Evolutionary conservation across 2,797 vertebrate genomes (phyloP).

Genomic region (Hydrolagus colliei): DNA sequence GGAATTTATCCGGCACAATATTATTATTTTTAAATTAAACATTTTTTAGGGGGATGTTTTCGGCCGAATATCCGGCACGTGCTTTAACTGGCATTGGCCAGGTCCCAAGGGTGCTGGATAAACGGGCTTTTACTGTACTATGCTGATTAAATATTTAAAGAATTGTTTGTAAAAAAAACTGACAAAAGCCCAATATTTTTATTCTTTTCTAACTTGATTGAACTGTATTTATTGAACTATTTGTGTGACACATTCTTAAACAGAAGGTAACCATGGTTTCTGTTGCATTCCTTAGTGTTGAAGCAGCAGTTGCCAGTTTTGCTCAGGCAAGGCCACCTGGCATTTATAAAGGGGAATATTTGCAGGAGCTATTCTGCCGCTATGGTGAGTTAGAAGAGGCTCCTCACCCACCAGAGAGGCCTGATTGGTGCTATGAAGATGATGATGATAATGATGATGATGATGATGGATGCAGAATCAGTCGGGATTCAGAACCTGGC

Average conservation of each 20-base stretch:
- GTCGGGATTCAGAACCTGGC: constrained; percentile 79
- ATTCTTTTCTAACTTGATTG: neutral
- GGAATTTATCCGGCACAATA: no score
- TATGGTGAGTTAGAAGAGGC: constrained; percentile 86
- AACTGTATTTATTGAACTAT: neutral
- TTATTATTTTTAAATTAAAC: no score
- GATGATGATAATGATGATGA: constrained; percentile 66
- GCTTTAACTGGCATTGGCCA: no score
- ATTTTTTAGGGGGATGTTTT: no score
- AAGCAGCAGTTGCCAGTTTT: constrained; percentile 88
- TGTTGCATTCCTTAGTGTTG: constrained; percentile 58
- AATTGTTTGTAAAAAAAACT: neutral
- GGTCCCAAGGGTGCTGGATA: no score
- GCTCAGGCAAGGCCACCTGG: constrained; percentile 83
- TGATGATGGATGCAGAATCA: constrained; percentile 67
- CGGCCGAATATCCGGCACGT: no score
- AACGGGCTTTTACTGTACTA: no score
- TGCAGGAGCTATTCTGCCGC: constrained; percentile 92
- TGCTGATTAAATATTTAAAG: neutral
- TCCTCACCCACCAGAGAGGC: constrained; percentile 76
- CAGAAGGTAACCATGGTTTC: neutral
- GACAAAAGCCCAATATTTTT: neutral
- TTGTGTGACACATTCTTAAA: neutral
- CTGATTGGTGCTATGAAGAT: constrained; percentile 93
- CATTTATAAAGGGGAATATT: constrained; percentile 96